Percentiles rank a stretch among this genome's conserved stretches.
These are phyloP conservation scores for Euglossa dilemma DNA, from an alignment of 1,140 invertebrate species.

Conservation along the genomic window DNA sequence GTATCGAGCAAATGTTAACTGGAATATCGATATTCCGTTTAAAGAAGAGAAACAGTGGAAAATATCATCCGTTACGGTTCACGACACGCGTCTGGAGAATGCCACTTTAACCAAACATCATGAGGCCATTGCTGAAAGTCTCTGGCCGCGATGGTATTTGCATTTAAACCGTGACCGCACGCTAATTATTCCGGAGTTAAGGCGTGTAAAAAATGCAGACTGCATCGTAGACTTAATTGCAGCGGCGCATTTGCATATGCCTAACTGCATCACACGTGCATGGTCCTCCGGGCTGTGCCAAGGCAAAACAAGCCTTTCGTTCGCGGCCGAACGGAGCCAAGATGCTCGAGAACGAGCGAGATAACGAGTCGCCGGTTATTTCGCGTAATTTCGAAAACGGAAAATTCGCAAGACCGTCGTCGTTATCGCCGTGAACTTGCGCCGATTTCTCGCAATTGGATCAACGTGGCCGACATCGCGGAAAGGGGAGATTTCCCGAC, in stretches of 20 bases:
- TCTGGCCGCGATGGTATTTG: background rate
- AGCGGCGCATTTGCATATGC: conserved; percentile 55
- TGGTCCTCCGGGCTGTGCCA: conserved; percentile 11
- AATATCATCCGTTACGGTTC: background rate
- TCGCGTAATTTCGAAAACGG: background rate
- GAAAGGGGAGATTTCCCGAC: too few relatives aligned
- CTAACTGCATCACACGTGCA: conserved; percentile 61
- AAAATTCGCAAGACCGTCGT: too few relatives aligned
- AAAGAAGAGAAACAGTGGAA: background rate
- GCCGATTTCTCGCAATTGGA: too few relatives aligned
- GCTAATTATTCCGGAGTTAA: conserved; percentile 64
- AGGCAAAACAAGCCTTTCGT: conserved; percentile 9
- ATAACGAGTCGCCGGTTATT: background rate
- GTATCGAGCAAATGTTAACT: too few relatives aligned
- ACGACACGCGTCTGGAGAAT: background rate
- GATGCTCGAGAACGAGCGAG: conserved; percentile 22
- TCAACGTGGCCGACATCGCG: too few relatives aligned
- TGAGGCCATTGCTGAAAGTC: background rate
- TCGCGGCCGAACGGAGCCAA: background rate
- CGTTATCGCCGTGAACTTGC: too few relatives aligned
- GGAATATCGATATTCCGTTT: too few relatives aligned
- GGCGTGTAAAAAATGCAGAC: conserved; percentile 69
- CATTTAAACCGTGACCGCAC: conserved; percentile 59
- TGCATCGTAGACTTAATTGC: conserved; percentile 69
- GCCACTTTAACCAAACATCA: background rate